Evolutionary conservation across 2,888 invertebrate species (phyloP).

Genomic region (Zootermopsis nevadensis): DNA sequence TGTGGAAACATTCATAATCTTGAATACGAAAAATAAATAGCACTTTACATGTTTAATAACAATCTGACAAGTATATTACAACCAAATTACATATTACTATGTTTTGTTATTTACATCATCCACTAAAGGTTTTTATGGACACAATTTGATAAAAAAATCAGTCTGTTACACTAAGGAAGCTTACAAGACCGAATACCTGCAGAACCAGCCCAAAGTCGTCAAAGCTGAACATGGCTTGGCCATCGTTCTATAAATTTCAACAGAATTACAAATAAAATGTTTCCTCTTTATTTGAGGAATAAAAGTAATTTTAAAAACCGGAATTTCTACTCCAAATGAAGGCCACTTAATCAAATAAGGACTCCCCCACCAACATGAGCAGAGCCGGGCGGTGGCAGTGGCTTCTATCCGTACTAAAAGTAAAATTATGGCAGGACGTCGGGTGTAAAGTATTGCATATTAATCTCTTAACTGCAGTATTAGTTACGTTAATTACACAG

Average conservation of each 20-base stretch:
- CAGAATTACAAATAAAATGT: background rate
- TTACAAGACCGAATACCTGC: too few species aligned
- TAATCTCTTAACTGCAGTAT: constrained; percentile 43
- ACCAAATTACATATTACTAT: too few species aligned
- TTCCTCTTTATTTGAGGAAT: background rate
- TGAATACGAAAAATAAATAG: too few species aligned
- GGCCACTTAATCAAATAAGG: constrained; percentile 35
- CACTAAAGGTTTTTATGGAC: too few species aligned
- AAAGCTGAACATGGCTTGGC: background rate
- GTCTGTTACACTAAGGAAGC: too few species aligned
- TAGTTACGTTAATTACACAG: constrained; percentile 42
- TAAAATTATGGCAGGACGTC: constrained; percentile 33
- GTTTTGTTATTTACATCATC: too few species aligned
- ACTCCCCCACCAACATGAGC: background rate
- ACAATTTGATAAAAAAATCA: too few species aligned
- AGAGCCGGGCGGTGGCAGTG: constrained; percentile 33
- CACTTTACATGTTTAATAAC: too few species aligned
- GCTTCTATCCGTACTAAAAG: constrained; percentile 1
- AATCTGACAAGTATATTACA: too few species aligned
- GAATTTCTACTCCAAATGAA: constrained; percentile 37
- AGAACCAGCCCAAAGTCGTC: background rate
- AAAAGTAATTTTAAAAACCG: constrained; percentile 29
- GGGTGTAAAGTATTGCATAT: constrained; percentile 42
- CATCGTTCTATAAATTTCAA: background rate
- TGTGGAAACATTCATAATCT: too few species aligned